Conservation (phyloP, 1,140 invertebrate genomes). For the Drosophila arizonae region DNA sequence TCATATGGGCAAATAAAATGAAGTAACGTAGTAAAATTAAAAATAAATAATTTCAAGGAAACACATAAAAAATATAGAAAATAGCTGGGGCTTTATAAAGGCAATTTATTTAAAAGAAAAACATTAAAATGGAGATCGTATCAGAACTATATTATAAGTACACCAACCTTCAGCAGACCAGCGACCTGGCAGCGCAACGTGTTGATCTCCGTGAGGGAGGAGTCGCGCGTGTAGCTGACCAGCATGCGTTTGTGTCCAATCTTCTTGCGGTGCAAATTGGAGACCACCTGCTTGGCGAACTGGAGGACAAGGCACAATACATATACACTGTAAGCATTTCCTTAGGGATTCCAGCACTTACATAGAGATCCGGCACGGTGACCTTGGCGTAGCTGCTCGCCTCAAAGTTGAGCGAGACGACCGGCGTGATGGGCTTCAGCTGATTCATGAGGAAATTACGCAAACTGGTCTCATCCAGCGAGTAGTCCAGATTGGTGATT, state of each 20-base stretch:
- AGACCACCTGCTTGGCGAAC: constrained; percentile 91
- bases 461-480: constrained; percentile 73
- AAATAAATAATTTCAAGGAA: too few relatives aligned
- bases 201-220: constrained; percentile 86
- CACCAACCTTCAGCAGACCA: constrained; percentile 84
- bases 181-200: constrained; percentile 87
- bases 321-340: background rate
- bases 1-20: too few relatives aligned
- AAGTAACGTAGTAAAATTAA: too few relatives aligned
- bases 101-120: background rate
- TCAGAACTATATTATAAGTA: background rate
- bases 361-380: constrained; percentile 79
- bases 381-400: constrained; percentile 78
- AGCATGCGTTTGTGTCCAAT: constrained; percentile 92
- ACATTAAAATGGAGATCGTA: too few relatives aligned
- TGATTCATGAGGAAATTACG: constrained; percentile 73
- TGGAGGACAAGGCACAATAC: constrained; percentile 5
- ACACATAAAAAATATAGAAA: too few relatives aligned
- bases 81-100: background rate
- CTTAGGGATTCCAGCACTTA: constrained; percentile 39
- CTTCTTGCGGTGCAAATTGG: constrained; percentile 91
- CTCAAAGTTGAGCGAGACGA: constrained; percentile 76
- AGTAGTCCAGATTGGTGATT: constrained; percentile 81
- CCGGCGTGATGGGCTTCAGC: constrained; percentile 79
- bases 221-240: constrained; percentile 88